A percentile compares a stretch with the other conserved stretches of the same genome.
Conservation (phyloP, 2,113 vertebrate genomes). For the Herpailurus yagouaroundi region DNA sequence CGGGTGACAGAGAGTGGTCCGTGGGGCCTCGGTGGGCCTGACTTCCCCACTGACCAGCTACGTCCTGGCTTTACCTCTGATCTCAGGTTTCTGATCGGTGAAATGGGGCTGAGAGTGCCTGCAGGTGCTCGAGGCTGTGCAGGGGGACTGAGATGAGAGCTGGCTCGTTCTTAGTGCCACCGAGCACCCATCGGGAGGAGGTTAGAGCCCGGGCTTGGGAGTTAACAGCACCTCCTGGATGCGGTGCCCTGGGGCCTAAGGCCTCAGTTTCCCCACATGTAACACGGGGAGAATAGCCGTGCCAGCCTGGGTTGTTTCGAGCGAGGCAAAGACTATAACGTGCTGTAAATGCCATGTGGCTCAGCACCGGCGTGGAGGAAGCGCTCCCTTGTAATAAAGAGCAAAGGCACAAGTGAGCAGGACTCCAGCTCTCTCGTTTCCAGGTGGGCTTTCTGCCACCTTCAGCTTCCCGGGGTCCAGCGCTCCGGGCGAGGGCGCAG, state of each 20-base stretch:
- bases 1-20: accelerated
- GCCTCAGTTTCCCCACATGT: neutral
- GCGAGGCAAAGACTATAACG: neutral
- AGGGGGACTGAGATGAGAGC: neutral
- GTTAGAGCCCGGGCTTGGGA: neutral
- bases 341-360: no score
- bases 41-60: neutral
- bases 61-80: neutral
- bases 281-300: neutral
- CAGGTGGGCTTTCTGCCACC: neutral
- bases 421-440: neutral
- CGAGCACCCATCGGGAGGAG: neutral
- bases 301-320: neutral
- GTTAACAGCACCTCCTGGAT: neutral
- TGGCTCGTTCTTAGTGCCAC: no score
- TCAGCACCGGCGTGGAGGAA: neutral
- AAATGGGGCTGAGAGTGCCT: neutral
- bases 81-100: neutral
- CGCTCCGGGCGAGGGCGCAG: accelerated
- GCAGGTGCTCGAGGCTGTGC: accelerated
- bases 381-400: neutral
- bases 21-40: neutral
- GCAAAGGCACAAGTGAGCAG: accelerated
- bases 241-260: neutral
- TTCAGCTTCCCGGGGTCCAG: neutral